Evolutionary conservation across 1,140 invertebrate genomes (phyloP).

Genomic region (Drosophila seguyi): DNA sequence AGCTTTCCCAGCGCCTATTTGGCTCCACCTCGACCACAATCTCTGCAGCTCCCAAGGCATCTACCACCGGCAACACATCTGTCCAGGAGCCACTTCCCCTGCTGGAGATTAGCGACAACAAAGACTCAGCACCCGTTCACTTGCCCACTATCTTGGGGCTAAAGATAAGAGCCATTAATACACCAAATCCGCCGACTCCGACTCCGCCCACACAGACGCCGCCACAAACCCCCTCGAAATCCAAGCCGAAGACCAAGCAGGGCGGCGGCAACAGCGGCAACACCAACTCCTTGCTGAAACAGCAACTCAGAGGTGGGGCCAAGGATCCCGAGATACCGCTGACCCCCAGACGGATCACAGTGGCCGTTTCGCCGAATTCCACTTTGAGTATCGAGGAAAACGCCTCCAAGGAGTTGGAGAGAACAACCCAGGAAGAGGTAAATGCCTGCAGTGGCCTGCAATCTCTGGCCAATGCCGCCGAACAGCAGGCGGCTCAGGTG

Average conservation of each 20-base stretch:
- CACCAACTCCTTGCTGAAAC: constrained; percentile 83
- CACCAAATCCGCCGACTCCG: constrained; percentile 4
- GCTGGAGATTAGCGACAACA: constrained; percentile 31
- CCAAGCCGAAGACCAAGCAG: constrained; percentile 33
- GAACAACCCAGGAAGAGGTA: constrained; percentile 36
- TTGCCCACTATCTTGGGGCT: constrained; percentile 79
- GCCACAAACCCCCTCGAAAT: constrained; percentile 14
- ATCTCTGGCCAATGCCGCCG: constrained; percentile 75
- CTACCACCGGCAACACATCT: constrained; percentile 1
- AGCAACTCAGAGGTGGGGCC: constrained; percentile 82
- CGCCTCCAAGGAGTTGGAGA: constrained; percentile 24
- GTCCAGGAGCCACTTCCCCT: constrained; percentile 17
- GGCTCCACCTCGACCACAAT: constrained; percentile 59
- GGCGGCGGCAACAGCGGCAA: constrained; percentile 36
- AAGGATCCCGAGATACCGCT: constrained; percentile 66
- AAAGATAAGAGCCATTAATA: constrained; percentile 69
- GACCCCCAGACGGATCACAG: constrained; percentile 17
- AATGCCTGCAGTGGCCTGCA: constrained; percentile 57
- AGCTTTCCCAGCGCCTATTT: constrained; percentile 77
- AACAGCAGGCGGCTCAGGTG: constrained; percentile 62
- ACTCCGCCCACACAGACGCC: constrained; percentile 20
- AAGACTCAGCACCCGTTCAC: constrained; percentile 50
- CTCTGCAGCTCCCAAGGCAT: constrained; percentile 19
- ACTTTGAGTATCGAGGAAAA: constrained; percentile 67
- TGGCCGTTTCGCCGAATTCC: constrained; percentile 21